Conservation (phyloP, 2,113 vertebrate species). For the Gavia stellata region DNA sequence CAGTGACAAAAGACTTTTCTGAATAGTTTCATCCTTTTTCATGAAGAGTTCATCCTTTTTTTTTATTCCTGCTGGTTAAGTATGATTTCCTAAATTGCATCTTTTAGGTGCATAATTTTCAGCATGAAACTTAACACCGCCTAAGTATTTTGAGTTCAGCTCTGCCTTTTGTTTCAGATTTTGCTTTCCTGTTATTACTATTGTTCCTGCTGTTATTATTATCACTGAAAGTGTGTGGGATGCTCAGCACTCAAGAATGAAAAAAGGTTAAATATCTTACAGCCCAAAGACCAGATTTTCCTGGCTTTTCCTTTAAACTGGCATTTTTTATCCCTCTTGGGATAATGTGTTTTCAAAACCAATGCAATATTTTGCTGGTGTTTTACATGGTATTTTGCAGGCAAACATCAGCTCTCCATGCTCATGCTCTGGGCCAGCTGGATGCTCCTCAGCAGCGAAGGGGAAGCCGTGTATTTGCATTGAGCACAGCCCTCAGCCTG, state of each 20-base stretch:
- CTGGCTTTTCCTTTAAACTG: background rate
- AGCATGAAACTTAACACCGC: background rate
- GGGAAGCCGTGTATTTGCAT: background rate
- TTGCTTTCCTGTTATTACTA: background rate
- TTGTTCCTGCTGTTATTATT: background rate
- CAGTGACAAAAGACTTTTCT: background rate
- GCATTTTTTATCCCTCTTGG: background rate
- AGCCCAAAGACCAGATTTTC: background rate
- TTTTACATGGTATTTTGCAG: accelerated
- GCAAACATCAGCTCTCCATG: background rate
- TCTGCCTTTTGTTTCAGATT: background rate
- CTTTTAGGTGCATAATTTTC: background rate
- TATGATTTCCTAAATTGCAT: background rate
- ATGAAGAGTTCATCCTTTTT: background rate
- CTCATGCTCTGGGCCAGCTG: background rate
- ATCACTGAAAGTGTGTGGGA: background rate
- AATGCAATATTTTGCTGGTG: background rate
- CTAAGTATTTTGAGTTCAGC: background rate
- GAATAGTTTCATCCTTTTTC: background rate
- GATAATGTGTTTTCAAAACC: background rate
- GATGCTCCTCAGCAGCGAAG: background rate
- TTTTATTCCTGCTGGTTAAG: background rate
- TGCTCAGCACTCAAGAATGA: background rate
- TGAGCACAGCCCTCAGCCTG: background rate
- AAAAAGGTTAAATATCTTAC: background rate